Evolutionary conservation across 2,888 invertebrate genomes (phyloP), one percentile per base, ranked within the genome.

Genomic region (Conistra vaccinii): DNA sequence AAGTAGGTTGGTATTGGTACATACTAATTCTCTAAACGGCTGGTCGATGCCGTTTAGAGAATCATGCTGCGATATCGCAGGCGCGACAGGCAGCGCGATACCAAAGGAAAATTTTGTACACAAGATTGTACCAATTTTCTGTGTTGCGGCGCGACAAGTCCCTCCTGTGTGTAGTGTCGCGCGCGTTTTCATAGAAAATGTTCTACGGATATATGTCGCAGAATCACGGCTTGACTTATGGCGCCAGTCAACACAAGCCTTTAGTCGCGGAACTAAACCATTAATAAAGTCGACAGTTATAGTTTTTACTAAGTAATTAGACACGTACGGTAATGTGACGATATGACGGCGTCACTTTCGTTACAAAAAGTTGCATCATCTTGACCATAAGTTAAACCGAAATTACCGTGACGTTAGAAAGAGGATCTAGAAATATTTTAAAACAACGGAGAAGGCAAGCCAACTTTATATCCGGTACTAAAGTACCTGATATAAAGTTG

Each of bases 381-480:
- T 60, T 53, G 14, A 67, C 6, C 42, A 45, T 26, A 51, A 26
- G 10, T 35, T 55, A 45, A 45, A 42, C 39, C 39, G 17, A 35
- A 35, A 48, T 32, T 45, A 26, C 2, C 0, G 23, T n/a, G 5
- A 14, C 23, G 29, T 58, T 23, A 5, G 26, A 29, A 42, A 51
- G 29, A 45, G 12, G 2, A 29, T 23, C 3, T 14, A 35, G 20
- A 35, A 35, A 58, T 0, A 32, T 39, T 26, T n/a, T 26, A 29
- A 42, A 26, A 51, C 32, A 17, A 42, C 26, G 14, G 29, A 51
- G 5, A 42, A 17, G 32, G 14, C 26, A 53, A 53, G 32, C 39
- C 35, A 23, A 63, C 48, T 69, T 76, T 76, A 32, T 51, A 62
- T 55, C 51, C 42, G 20, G n/a, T 20, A 45, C n/a, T 76, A 42